These are phyloP conservation scores for Drosophila robusta DNA, from an alignment of 2,888 invertebrate genomes.

Conservation along the genomic window DNA sequence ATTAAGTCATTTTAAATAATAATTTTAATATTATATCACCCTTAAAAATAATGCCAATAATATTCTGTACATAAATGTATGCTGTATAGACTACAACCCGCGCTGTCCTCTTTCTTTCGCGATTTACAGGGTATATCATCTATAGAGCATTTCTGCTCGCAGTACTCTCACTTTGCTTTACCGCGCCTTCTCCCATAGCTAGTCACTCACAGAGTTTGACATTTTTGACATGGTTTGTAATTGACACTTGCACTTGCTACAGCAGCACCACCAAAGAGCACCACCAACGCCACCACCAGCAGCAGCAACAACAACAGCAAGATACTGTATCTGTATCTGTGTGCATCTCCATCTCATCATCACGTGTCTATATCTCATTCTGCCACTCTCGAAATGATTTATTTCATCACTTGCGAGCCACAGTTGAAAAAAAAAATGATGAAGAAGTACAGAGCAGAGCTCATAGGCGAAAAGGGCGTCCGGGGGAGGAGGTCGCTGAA, in stretches of 20 bases:
- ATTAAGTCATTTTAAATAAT: no score
- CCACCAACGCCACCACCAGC: conserved; percentile 7
- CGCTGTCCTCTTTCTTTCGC: neutral
- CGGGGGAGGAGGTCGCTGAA: conserved; percentile 4
- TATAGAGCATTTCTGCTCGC: neutral
- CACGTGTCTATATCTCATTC: conserved; percentile 57
- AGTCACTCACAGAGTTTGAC: conserved; percentile 79
- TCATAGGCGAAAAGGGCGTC: neutral
- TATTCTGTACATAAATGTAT: no score
- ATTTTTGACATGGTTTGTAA: conserved; percentile 83
- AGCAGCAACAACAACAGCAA: conserved; percentile 6
- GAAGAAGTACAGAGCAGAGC: conserved; percentile 13
- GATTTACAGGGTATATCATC: conserved; percentile 29
- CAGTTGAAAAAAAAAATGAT: conserved; percentile 10
- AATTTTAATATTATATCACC: no score
- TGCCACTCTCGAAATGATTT: conserved; percentile 77
- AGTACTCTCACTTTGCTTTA: conserved; percentile 12
- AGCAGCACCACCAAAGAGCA: conserved; percentile 32
- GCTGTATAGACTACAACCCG: no score
- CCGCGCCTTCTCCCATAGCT: conserved; percentile 42
- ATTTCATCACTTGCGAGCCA: conserved; percentile 78
- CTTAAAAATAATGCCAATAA: no score
- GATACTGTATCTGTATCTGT: conserved; percentile 26
- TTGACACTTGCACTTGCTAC: conserved; percentile 82
- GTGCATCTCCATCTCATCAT: conserved; percentile 62